A percentile compares a stretch with the other conserved stretches of the same genome.
These are phyloP conservation scores for Eilema depressum DNA, from an alignment of 2,888 invertebrate species.

Conservation along the genomic window DNA sequence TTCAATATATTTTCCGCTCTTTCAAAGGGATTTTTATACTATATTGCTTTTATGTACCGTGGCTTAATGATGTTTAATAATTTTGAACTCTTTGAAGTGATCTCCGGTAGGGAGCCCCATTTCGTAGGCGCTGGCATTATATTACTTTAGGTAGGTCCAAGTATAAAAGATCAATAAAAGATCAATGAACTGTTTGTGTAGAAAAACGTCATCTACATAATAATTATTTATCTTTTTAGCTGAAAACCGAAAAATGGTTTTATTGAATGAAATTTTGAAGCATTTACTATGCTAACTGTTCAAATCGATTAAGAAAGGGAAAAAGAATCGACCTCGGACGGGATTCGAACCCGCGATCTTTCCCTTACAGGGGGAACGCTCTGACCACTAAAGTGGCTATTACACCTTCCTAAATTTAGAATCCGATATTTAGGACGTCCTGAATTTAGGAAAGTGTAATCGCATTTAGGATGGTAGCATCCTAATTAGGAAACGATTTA, in stretches of 20 bases:
- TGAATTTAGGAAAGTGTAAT: too few relatives aligned
- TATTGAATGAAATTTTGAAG: too few relatives aligned
- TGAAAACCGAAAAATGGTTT: background rate
- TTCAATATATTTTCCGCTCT: slow-evolving; percentile 51
- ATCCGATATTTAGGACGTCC: too few relatives aligned
- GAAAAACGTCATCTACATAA: background rate
- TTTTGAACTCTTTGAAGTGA: slow-evolving; percentile 43
- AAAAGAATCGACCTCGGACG: too few relatives aligned
- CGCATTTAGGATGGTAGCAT: too few relatives aligned
- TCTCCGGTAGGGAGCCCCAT: slow-evolving; percentile 34
- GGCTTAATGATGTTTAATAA: slow-evolving; percentile 46
- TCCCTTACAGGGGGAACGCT: too few relatives aligned
- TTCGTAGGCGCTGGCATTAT: background rate
- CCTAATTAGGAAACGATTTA: too few relatives aligned
- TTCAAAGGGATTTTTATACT: slow-evolving; percentile 50
- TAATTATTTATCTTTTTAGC: background rate
- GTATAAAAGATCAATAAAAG: background rate
- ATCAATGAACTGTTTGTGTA: background rate
- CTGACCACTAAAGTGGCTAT: too few relatives aligned
- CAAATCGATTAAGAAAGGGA: too few relatives aligned
- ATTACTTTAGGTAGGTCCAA: background rate
- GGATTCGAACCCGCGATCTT: too few relatives aligned
- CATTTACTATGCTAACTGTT: too few relatives aligned
- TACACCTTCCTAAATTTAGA: too few relatives aligned
- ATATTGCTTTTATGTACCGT: slow-evolving; percentile 38